A percentile compares a stretch with the other conserved stretches of the same genome.
phyloP scores from a whole-genome alignment of 2,113 vertebrate species.

The Gallinago undulata region DNA sequence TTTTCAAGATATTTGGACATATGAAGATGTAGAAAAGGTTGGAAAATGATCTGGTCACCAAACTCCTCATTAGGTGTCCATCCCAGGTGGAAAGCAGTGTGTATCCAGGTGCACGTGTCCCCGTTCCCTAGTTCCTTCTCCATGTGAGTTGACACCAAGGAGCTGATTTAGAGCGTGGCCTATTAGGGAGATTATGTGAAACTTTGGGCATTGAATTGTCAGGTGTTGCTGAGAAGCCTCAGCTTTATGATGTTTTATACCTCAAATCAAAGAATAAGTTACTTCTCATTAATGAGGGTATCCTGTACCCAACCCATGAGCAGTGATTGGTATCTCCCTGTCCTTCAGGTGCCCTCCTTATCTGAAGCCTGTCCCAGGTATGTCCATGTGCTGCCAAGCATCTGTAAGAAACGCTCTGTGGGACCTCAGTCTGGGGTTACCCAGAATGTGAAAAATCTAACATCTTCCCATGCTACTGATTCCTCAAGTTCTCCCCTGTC shows the following conservation, averaged over 20 bases:
- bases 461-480: neutral
- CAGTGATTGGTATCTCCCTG: too few species aligned
- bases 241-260: neutral
- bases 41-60: neutral
- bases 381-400: too few species aligned
- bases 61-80: neutral
- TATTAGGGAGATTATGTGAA: neutral
- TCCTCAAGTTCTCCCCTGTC: neutral
- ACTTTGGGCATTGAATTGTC: neutral
- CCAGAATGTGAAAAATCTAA: neutral
- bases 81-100: neutral
- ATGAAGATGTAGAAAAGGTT: neutral
- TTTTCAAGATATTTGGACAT: neutral
- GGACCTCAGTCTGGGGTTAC: neutral
- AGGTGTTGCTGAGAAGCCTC: neutral
- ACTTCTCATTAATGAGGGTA: neutral
- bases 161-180: rapidly evolving
- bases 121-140: neutral
- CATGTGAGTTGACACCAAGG: neutral
- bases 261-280: neutral
- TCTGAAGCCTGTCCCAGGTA: neutral
- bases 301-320: neutral
- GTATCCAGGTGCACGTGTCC: too few species aligned
- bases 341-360: neutral
- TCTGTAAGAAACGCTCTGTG: neutral